Evolutionary conservation across 2,888 invertebrate genomes (phyloP).

Genomic region (Melanargia galathea): DNA sequence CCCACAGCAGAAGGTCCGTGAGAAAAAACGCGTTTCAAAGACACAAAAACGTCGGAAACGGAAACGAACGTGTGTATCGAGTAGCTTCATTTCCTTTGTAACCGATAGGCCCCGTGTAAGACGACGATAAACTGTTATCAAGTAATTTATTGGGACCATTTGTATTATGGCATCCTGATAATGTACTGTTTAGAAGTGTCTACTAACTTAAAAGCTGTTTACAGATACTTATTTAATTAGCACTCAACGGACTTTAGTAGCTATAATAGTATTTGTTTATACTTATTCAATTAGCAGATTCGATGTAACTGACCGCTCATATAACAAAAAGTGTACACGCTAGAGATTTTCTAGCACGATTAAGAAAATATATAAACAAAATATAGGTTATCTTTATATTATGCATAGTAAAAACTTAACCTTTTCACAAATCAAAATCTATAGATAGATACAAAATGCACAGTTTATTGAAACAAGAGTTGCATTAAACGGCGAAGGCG

Average conservation of each 20-base stretch:
- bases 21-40: conserved; percentile 55
- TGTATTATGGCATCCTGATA: conserved; percentile 40
- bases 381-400: not conserved
- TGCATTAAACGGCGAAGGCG: conserved; percentile 42
- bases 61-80: conserved; percentile 71
- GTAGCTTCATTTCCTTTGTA: conserved; percentile 73
- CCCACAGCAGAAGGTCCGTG: conserved; percentile 62
- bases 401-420: not conserved
- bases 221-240: conserved; percentile 12
- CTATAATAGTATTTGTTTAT: not conserved
- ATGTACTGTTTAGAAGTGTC: conserved; percentile 14
- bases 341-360: not conserved
- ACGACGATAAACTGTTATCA: conserved; percentile 64
- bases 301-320: not conserved
- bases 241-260: not conserved
- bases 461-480: conserved; percentile 37
- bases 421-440: conserved; percentile 9
- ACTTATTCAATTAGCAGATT: conserved; percentile 10
- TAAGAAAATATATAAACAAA: not conserved
- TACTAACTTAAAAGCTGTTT: not conserved
- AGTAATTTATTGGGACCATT: conserved; percentile 59
- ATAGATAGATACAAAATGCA: conserved; percentile 32
- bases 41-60: conserved; percentile 68
- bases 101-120: conserved; percentile 61
- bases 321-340: not conserved